These are phyloP conservation scores for Hyles vespertilio DNA, from an alignment of 1,140 invertebrate genomes.

Conservation along the genomic window DNA sequence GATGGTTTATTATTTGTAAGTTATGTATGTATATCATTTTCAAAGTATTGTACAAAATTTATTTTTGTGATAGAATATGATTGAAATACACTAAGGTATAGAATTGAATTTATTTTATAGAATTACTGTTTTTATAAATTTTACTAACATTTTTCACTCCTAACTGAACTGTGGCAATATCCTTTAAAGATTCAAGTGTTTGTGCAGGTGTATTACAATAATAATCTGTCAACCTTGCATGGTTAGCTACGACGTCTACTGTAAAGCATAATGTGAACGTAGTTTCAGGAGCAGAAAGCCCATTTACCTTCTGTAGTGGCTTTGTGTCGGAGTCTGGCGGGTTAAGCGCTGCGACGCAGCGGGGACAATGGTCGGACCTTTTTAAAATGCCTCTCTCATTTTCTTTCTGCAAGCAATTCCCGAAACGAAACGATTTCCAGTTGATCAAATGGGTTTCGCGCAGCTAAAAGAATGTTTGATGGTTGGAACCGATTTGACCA, in stretches of 20 bases:
- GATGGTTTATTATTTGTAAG: too few relatives aligned
- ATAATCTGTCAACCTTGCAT: conserved; percentile 3
- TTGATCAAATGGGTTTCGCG: conserved; percentile 27
- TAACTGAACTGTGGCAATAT: too few relatives aligned
- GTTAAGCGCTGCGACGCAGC: conserved; percentile 48
- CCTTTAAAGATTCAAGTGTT: too few relatives aligned
- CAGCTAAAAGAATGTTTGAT: conserved; percentile 21
- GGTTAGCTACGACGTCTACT: conserved; percentile 20
- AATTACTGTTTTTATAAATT: too few relatives aligned
- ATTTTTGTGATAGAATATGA: too few relatives aligned
- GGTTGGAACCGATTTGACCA: background rate
- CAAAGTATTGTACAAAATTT: too few relatives aligned
- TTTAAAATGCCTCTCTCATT: conserved; percentile 45
- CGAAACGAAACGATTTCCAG: conserved; percentile 32
- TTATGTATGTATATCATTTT: too few relatives aligned
- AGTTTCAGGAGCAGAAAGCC: conserved; percentile 51
- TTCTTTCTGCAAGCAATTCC: conserved; percentile 30
- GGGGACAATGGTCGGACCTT: conserved; percentile 46
- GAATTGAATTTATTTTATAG: too few relatives aligned
- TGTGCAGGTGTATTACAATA: conserved; percentile 1
- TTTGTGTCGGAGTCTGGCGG: conserved; percentile 48
- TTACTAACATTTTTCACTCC: too few relatives aligned
- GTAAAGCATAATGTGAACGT: conserved; percentile 42
- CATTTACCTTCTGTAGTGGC: conserved; percentile 57
- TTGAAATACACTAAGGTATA: too few relatives aligned